Conservation (phyloP, 2,797 vertebrate genomes). For the Delichon dasypus region DNA sequence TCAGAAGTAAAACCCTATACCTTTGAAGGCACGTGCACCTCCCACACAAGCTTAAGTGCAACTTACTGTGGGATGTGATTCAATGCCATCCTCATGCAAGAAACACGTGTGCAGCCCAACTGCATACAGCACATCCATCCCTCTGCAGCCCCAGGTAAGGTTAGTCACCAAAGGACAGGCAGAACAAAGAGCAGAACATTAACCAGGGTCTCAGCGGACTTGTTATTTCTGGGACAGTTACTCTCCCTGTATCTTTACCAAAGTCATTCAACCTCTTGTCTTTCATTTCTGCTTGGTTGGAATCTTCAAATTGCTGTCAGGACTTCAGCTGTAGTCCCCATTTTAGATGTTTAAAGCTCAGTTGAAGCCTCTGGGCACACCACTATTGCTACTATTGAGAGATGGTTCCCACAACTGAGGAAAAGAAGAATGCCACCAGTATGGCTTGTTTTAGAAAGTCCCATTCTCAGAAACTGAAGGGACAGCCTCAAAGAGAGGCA, state of each 20-base stretch:
- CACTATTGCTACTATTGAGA: background rate
- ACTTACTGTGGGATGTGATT: background rate
- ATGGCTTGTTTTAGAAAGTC: background rate
- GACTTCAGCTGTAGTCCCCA: background rate
- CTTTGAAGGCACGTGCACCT: background rate
- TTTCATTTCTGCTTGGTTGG: background rate
- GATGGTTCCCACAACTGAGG: background rate
- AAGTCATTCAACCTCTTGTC: background rate
- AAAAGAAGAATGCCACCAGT: accelerated
- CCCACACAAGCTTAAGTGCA: background rate
- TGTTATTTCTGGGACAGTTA: background rate
- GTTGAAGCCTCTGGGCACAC: background rate
- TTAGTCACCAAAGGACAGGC: background rate
- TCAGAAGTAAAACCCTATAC: background rate
- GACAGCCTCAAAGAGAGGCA: background rate
- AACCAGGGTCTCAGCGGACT: background rate
- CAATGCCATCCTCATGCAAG: background rate
- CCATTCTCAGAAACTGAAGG: background rate
- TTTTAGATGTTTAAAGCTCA: background rate
- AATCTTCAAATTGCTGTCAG: background rate
- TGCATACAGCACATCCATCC: background rate
- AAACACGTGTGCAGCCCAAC: background rate
- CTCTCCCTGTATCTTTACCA: background rate
- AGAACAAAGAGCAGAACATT: background rate
- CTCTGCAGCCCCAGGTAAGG: background rate